Evolutionary conservation across 2,797 vertebrate species (phyloP).

Genomic region (Linurgus olivaceus): DNA sequence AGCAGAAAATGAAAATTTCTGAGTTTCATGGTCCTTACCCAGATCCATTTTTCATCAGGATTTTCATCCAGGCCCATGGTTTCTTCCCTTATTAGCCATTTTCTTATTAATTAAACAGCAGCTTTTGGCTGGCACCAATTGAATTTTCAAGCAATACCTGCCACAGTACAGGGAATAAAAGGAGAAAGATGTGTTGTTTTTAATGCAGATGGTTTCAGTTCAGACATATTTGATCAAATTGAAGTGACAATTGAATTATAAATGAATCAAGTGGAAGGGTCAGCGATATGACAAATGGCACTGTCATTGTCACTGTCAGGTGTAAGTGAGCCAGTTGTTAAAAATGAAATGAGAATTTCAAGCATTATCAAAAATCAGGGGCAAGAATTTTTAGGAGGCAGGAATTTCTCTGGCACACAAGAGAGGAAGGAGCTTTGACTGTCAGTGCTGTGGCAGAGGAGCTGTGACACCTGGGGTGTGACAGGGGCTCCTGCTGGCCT

Average conservation of each 20-base stretch:
- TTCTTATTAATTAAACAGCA: slow-evolving; percentile 22
- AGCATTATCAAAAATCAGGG: background rate
- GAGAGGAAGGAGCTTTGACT: too few species aligned
- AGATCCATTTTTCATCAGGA: background rate
- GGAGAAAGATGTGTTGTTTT: background rate
- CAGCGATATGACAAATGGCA: background rate
- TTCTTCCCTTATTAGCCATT: background rate
- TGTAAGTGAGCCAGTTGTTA: background rate
- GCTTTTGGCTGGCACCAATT: background rate
- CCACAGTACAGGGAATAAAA: background rate
- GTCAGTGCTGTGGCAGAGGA: accelerated
- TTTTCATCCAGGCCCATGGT: background rate
- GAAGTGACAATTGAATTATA: slow-evolving; percentile 18
- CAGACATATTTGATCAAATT: slow-evolving; percentile 13
- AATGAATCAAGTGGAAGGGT: slow-evolving; percentile 1
- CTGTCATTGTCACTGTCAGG: background rate
- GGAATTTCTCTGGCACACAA: accelerated
- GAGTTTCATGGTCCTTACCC: background rate
- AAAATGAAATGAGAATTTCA: background rate
- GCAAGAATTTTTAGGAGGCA: background rate
- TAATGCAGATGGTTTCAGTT: slow-evolving; percentile 3
- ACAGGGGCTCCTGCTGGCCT: background rate
- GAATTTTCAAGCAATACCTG: background rate
- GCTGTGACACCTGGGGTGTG: background rate
- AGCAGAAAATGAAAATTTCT: background rate